Conservation (phyloP, 2,888 invertebrate genomes). For the Pollenia amentaria region DNA sequence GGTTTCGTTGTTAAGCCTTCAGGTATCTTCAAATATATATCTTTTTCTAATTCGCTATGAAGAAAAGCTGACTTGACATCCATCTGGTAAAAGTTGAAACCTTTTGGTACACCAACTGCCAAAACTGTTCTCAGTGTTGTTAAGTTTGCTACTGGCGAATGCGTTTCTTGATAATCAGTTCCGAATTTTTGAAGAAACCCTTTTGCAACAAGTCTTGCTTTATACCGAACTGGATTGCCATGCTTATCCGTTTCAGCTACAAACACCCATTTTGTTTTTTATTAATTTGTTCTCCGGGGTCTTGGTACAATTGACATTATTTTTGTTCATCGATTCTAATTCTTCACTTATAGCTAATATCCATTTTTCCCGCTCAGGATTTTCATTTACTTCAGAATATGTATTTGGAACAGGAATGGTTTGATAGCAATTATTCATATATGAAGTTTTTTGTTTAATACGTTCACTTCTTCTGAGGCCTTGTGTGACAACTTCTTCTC, state of each 20-base stretch:
- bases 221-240: too few species aligned
- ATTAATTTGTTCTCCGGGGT: background rate
- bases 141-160: constrained; percentile 12
- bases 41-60: too few species aligned
- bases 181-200: constrained; percentile 37
- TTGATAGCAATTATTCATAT: too few species aligned
- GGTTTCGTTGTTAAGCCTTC: too few species aligned
- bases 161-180: too few species aligned
- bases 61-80: too few species aligned
- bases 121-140: constrained; percentile 30
- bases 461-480: too few species aligned
- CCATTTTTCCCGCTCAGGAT: constrained; percentile 11
- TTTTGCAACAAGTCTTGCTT: too few species aligned
- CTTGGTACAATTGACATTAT: background rate
- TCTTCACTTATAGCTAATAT: background rate
- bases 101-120: constrained; percentile 7
- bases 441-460: too few species aligned
- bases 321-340: constrained; percentile 27
- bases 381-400: background rate
- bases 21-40: too few species aligned
- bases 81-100: background rate
- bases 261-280: too few species aligned
- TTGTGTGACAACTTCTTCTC: background rate
- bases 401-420: background rate
- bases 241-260: too few species aligned